Base-by-base conservation (phyloP, 2,113 vertebrate species). In the Empidonax traillii region DNA sequence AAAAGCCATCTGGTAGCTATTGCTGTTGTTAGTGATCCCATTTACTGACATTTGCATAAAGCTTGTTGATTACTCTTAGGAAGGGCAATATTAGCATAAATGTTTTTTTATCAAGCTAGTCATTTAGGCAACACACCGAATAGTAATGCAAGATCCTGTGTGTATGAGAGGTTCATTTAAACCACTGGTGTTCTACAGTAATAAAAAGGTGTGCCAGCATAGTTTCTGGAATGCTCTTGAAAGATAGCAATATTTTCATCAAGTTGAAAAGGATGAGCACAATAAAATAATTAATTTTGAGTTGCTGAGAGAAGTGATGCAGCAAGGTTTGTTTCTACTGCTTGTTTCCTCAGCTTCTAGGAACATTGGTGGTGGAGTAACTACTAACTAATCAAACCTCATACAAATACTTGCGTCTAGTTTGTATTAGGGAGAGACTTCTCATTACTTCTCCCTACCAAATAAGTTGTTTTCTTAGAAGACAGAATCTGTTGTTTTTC, bases 1-100 rank as follows among this genome's bases (percentile, higher is more conserved):
- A 96, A 96, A 97, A 85, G 76, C 85, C 66, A 97, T 81, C 94
- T 96, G 93, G 88, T 95, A 95, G 66, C 68, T 95, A 96, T 97
- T 61, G 93, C 93, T 94, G 95, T 74, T 96, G 92, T 94, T 96
- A 96, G 91, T 94, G 90, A 94, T 94, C 84, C 81, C 58, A 85
- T 92, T 82, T 89, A 91, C 65, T 96, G 78, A 93, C 76, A 97
- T 97, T 97, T 92, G 51, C 85, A 87, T 94, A 82, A 96, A 95
- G 76, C 76, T 93, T 93, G 92, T 74, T 94, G 94, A 96, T 96
- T 96, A 94, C 95, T 96, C 62, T 69, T 85, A 96, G 84, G 94
- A 94, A 97, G 95, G 88, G 74, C 92, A 94, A 89, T 92, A 93
- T 96, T 96, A 95, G 96, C 92, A 96, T 96, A 93, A 91, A 83